A percentile compares a stretch with the other conserved stretches of the same genome.
Evolutionary conservation across 2,888 invertebrate species (phyloP).

Genomic region (Tenthredo distinguenda): DNA sequence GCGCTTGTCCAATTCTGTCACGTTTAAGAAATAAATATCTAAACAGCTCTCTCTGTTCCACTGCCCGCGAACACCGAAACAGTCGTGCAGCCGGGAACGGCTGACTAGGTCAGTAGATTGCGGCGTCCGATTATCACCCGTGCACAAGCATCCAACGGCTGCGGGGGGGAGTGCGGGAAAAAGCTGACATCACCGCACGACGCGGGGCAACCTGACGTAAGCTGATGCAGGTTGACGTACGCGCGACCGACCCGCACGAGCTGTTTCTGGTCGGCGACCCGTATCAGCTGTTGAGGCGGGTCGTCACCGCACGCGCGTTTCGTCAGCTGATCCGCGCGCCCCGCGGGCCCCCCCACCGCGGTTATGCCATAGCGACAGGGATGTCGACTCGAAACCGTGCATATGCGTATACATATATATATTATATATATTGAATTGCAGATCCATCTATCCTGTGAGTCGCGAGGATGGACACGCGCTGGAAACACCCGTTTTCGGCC

Average conservation of each 20-base stretch:
- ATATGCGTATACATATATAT: background rate
- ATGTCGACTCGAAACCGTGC: no score
- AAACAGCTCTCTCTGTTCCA: no score
- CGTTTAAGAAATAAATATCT: no score
- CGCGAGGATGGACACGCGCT: no score
- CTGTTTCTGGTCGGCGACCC: background rate
- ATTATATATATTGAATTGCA: background rate
- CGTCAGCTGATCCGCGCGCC: background rate
- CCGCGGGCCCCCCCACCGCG: constrained; percentile 18
- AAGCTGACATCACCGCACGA: background rate
- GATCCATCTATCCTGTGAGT: background rate
- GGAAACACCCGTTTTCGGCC: no score
- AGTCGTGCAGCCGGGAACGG: no score
- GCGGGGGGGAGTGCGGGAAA: no score
- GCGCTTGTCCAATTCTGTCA: no score
- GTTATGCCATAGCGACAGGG: background rate
- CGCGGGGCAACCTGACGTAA: background rate
- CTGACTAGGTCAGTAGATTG: no score
- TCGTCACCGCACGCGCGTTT: background rate
- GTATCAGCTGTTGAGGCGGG: background rate
- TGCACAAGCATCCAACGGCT: no score
- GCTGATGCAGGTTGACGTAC: background rate
- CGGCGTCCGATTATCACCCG: no score
- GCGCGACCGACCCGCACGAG: background rate
- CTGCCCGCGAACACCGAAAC: no score